phyloP scores from a whole-genome alignment of 2,888 invertebrate species.

The Kuschelorhynchus macadamiae region DNA sequence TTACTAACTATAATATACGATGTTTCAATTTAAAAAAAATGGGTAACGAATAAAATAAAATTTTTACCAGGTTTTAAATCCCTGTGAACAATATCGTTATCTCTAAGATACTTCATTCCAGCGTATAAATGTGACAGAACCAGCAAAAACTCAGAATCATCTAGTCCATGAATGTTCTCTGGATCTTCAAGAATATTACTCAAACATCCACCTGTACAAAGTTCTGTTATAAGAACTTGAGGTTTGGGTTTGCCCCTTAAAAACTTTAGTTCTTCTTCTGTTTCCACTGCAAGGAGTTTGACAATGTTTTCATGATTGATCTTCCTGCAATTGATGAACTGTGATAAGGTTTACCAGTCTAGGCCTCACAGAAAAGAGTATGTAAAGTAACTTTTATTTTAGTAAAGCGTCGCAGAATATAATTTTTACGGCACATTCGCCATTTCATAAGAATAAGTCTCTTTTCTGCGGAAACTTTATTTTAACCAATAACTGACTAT shows the following conservation, averaged over 20 bases:
- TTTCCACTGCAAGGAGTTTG: slow-evolving; percentile 82
- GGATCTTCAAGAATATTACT: neutral
- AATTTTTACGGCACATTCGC: too few species aligned
- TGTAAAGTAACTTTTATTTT: too few species aligned
- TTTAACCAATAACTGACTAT: too few species aligned
- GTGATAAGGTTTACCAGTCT: too few species aligned
- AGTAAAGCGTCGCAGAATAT: too few species aligned
- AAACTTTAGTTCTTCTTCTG: too few species aligned
- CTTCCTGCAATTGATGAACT: slow-evolving; percentile 11
- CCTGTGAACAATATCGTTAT: slow-evolving; percentile 1
- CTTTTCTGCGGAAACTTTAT: too few species aligned
- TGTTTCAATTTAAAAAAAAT: slow-evolving; percentile 1
- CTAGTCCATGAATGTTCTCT: neutral
- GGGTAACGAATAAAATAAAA: too few species aligned
- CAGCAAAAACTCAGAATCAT: slow-evolving; percentile 8
- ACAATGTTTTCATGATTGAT: slow-evolving; percentile 29
- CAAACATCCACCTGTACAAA: slow-evolving; percentile 1
- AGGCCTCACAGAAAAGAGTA: too few species aligned
- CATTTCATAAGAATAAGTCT: too few species aligned
- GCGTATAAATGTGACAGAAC: neutral
- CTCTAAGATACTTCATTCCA: slow-evolving; percentile 7
- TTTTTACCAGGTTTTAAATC: neutral
- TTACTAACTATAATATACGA: too few species aligned
- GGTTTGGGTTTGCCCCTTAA: too few species aligned
- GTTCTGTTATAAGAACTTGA: neutral